Evolutionary conservation across 2,888 invertebrate species (phyloP).

Genomic region (Xanthia togata): DNA sequence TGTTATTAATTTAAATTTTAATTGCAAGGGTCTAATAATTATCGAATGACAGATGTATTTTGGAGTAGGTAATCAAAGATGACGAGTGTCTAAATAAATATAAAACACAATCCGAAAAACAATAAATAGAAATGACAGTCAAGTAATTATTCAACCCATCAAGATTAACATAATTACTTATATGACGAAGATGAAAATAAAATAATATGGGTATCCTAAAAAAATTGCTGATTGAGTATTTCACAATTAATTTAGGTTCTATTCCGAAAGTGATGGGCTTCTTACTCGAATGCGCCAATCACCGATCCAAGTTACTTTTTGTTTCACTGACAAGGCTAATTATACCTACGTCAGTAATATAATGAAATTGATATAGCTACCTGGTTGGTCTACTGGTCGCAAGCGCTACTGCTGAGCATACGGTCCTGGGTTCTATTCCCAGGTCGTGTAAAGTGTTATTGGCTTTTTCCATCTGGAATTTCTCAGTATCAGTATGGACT

Average conservation of each 20-base stretch:
- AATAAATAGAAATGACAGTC: background rate
- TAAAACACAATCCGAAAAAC: background rate
- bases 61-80: background rate
- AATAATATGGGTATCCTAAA: background rate
- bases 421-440: too few relatives aligned
- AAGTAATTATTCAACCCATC: background rate
- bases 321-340: constrained; percentile 1
- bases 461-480: too few relatives aligned
- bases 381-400: too few relatives aligned
- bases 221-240: background rate
- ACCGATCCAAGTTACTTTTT: constrained; percentile 3
- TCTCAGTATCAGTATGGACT: too few relatives aligned
- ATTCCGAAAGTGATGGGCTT: background rate
- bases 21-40: background rate
- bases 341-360: constrained; percentile 66
- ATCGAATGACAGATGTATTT: background rate
- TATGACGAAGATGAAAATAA: background rate
- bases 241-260: background rate
- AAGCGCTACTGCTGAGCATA: too few relatives aligned
- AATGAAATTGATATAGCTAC: constrained; percentile 77
- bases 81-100: background rate
- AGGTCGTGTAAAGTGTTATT: too few relatives aligned
- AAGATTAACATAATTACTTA: background rate
- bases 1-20: background rate
- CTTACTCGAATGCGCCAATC: background rate